Conservation (phyloP, 2,113 vertebrate genomes). For the Ophthalmolycus amberensis region DNA sequence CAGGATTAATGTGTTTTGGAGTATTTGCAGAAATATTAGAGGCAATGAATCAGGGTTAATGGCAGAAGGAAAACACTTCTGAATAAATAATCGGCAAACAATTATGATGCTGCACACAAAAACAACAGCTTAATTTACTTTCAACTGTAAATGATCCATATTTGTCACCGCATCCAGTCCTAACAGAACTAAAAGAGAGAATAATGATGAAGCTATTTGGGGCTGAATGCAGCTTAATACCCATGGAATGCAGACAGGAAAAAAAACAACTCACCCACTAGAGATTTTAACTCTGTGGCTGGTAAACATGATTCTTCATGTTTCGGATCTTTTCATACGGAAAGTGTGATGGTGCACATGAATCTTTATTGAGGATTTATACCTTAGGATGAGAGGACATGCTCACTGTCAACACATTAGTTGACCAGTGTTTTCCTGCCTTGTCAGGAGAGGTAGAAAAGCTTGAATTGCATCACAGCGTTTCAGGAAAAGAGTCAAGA, state of each 20-base stretch:
- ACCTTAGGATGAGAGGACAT: background rate
- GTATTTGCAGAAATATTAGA: conserved; percentile 70
- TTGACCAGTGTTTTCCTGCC: background rate
- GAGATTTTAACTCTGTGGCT: background rate
- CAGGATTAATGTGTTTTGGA: conserved; percentile 72
- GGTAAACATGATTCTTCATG: background rate
- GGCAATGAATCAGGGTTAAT: conserved; percentile 76
- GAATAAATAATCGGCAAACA: conserved; percentile 71
- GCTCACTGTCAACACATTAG: background rate
- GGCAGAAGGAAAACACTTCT: conserved; percentile 64
- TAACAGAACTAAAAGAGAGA: conserved; percentile 34
- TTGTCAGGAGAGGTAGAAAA: background rate
- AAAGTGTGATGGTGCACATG: background rate
- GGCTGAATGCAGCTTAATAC: conserved; percentile 6
- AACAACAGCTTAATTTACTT: conserved; percentile 70
- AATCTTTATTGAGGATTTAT: background rate
- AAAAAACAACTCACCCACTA: conserved; percentile 10
- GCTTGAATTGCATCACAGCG: background rate
- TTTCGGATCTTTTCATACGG: background rate
- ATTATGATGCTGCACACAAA: conserved; percentile 67
- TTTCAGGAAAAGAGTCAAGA: background rate
- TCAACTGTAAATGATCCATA: conserved; percentile 53
- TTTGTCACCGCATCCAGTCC: conserved; percentile 36
- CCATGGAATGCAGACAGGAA: background rate
- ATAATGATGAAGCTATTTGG: conserved; percentile 19